A percentile compares a stretch with the other conserved stretches of the same genome.
Conservation (phyloP, 2,888 invertebrate genomes). For the Balanococcus diminutus region DNA sequence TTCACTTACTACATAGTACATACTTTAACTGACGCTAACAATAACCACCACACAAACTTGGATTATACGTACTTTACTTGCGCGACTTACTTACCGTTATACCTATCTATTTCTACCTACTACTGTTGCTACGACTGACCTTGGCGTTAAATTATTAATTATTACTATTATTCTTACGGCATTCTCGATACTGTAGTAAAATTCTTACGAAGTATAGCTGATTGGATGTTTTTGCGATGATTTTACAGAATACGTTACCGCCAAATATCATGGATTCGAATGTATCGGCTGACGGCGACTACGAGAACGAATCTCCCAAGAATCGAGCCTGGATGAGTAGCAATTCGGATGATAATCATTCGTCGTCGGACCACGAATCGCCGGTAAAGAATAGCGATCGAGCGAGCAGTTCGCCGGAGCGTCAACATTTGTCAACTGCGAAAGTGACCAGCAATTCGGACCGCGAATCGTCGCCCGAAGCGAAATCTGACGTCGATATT, state of each 20-base stretch:
- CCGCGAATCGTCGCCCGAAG: constrained; percentile 41
- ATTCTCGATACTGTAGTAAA: too few species aligned
- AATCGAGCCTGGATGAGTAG: constrained; percentile 39
- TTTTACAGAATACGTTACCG: neutral
- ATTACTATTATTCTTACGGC: too few species aligned
- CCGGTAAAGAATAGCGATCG: constrained; percentile 13
- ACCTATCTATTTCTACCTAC: too few species aligned
- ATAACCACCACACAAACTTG: too few species aligned
- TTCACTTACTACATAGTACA: too few species aligned
- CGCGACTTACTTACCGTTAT: too few species aligned
- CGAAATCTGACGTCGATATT: neutral
- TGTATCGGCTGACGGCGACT: constrained; percentile 39
- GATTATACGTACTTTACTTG: too few species aligned
- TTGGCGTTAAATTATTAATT: too few species aligned
- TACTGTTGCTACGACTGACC: too few species aligned
- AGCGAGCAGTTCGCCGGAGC: neutral
- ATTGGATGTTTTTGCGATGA: neutral
- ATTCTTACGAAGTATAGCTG: neutral
- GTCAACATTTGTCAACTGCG: neutral
- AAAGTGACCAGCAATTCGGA: constrained; percentile 38
- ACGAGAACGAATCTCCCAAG: neutral
- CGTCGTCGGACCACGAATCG: neutral
- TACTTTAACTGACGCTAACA: too few species aligned
- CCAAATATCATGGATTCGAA: constrained; percentile 42
- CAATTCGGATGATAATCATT: constrained; percentile 35